Evolutionary conservation across 2,888 invertebrate species (phyloP), one percentile per base, ranked within the genome.

Genomic region (Caenorhabditis sp.): DNA sequence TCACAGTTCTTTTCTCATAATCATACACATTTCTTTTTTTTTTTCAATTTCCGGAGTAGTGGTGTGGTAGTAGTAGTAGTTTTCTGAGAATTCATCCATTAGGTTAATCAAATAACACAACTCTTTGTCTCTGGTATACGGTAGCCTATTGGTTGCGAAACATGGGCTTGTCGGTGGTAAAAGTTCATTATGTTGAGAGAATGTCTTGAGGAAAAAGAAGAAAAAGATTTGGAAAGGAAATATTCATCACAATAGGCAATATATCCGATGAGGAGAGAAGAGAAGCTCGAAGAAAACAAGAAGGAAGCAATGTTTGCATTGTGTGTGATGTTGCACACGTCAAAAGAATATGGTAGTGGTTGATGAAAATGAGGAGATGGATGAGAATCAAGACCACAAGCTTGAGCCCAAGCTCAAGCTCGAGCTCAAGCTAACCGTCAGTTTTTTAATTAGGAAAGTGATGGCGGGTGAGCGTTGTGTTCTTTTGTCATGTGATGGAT

Each of bases 241-340:
- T 61, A 70, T 56, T 44, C 47, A 28, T 47, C 44, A 51, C n/a
- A n/a, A 68, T 69, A 65, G 64, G 47, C 51, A 70, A 69, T 65
- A 70, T 50, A 47, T 44, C 65, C 65, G n/a, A 44, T 53, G 18
- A 37, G 26, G 58, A 28, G 50, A 35, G n/a, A 32, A 53, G 55
- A 67, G 22, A 55, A n/a, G n/a, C n/a, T n/a, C n/a, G n/a, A n/a
- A n/a, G n/a, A 40, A 26, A 47, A 28, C 35, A 26, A 53, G 13
- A 64, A 71, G 71, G 61, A 67, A 71, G 71, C 76, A 76, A 76
- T 76, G 76, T 76, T 76, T 76, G 76, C 76, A 67, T 76, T 76
- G 74, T 76, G n/a, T n/a, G 74, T 74, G 72, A 74, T 74, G 74
- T 76, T 76, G 76, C 76, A 76, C 56, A 76, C 76, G 76, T 76